phyloP scores from a whole-genome alignment of 2,113 vertebrate species.

The Bos javanicus region DNA sequence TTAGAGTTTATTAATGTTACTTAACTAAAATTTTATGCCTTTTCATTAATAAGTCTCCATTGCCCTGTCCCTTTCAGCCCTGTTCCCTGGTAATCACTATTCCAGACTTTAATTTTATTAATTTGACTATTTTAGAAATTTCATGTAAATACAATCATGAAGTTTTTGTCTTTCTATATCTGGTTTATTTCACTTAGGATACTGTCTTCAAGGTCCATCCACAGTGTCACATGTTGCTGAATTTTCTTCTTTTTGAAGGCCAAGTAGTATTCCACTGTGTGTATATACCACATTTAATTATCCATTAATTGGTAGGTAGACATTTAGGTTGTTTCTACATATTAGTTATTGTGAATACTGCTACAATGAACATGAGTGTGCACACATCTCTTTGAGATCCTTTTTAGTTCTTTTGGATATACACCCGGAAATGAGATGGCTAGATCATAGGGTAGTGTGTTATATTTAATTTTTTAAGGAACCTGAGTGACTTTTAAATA shows the following conservation, averaged over 20 bases:
- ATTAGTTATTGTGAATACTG: not conserved
- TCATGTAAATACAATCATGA: not conserved
- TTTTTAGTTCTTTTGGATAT: not conserved
- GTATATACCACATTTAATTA: not conserved
- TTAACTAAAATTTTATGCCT: not conserved
- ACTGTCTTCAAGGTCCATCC: not conserved
- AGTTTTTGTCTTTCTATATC: not conserved
- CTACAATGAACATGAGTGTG: not conserved
- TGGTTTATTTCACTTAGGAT: not conserved
- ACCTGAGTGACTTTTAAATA: not conserved
- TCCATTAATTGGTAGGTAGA: not conserved
- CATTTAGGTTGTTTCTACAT: not conserved
- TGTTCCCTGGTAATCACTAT: not conserved
- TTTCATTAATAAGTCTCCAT: not conserved
- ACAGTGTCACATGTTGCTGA: not conserved
- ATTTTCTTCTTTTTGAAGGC: not conserved
- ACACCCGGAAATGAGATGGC: not conserved
- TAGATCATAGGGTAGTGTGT: not conserved
- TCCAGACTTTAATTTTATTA: not conserved
- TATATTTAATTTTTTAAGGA: not conserved
- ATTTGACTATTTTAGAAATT: not conserved
- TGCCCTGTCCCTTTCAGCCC: not conserved
- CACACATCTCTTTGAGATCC: not conserved
- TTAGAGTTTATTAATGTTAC: not conserved
- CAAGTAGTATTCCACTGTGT: not conserved